These are phyloP conservation scores for Ophiodon elongatus DNA, from an alignment of 2,113 vertebrate species.

Conservation along the genomic window DNA sequence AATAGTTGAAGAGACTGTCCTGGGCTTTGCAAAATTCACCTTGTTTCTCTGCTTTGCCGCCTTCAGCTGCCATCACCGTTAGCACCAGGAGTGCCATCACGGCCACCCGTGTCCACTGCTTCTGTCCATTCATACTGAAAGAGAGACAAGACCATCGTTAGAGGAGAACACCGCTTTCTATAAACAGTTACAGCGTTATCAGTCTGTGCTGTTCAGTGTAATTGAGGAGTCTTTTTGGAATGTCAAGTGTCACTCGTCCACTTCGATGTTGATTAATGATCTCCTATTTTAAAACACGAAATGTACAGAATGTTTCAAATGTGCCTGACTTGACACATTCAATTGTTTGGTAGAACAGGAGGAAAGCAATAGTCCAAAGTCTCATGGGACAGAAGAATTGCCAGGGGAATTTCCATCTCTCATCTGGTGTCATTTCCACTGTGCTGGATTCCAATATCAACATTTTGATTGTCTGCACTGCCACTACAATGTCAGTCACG, in stretches of 20 bases:
- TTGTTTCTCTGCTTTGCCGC: conserved; percentile 83
- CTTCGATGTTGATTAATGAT: background rate
- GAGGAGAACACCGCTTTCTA: background rate
- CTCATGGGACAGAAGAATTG: conserved; percentile 23
- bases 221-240: background rate
- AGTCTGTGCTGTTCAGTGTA: background rate
- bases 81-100: conserved; percentile 80
- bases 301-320: background rate
- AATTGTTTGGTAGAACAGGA: conserved; percentile 5
- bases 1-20: background rate
- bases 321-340: background rate
- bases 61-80: conserved; percentile 77
- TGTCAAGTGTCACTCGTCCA: background rate
- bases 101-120: conserved; percentile 78
- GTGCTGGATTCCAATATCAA: conserved; percentile 45
- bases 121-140: conserved; percentile 81
- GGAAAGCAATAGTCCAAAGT: conserved; percentile 8
- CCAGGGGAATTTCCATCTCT: conserved; percentile 30
- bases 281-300: background rate
- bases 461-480: conserved; percentile 45
- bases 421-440: conserved; percentile 41
- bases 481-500: conserved; percentile 30
- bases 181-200: background rate
- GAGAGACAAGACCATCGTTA: background rate
- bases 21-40: conserved; percentile 59